phyloP scores from a whole-genome alignment of 1,140 invertebrate genomes.

The Prorops nasuta region DNA sequence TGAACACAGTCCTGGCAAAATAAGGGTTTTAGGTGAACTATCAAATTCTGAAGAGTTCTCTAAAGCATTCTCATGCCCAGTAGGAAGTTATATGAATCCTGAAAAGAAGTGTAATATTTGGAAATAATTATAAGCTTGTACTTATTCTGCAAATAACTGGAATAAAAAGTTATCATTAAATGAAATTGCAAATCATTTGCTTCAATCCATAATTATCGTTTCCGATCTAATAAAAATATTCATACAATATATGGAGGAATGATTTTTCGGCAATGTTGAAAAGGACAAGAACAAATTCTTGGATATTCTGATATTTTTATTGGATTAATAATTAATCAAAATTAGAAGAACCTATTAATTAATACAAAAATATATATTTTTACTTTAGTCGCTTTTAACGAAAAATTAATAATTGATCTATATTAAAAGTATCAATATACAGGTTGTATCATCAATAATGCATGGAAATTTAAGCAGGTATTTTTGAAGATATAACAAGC shows the following conservation, averaged over 20 bases:
- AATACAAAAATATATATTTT: no score
- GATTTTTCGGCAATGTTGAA: neutral
- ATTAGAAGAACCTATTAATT: no score
- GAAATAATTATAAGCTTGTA: no score
- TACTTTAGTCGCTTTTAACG: no score
- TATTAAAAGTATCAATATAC: no score
- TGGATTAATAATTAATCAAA: no score
- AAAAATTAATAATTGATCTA: no score
- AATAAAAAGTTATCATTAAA: neutral
- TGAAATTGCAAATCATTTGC: neutral
- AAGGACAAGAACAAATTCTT: neutral
- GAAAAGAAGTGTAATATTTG: slow-evolving; percentile 5
- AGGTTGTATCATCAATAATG: no score
- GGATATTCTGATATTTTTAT: neutral
- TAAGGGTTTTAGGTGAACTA: neutral
- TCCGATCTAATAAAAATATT: neutral
- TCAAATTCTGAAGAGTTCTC: slow-evolving; percentile 10
- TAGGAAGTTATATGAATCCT: slow-evolving; percentile 3
- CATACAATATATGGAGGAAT: neutral
- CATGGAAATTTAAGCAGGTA: no score
- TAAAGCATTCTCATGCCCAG: slow-evolving; percentile 1
- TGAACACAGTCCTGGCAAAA: neutral
- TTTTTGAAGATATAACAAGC: no score
- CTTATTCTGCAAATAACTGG: no score
- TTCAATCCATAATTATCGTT: no score